Conservation (phyloP, 37 sponge, comb jelly and placozoan species). For the Ianthella basta region DNA sequence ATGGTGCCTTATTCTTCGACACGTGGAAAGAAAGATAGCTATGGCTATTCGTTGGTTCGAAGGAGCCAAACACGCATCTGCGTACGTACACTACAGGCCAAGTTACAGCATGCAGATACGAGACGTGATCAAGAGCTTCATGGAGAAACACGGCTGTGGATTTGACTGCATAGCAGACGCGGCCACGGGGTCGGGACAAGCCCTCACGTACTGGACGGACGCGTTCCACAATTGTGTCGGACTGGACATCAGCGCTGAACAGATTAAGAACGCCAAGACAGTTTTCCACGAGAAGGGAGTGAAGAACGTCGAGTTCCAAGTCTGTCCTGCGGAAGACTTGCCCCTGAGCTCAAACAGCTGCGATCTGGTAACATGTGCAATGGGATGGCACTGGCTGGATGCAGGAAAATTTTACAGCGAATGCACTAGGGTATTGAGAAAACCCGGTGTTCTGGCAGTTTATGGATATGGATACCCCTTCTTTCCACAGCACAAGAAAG, state of each 20-base stretch:
- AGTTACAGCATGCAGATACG: conserved; percentile 47
- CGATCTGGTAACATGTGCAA: conserved; percentile 76
- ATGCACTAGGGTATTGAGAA: conserved; percentile 50
- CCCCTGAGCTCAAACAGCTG: conserved; percentile 31
- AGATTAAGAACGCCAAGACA: conserved; percentile 50
- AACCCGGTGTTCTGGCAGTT: conserved; percentile 67
- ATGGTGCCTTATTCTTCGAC: no score
- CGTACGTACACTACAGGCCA: conserved; percentile 57
- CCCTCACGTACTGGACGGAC: conserved; percentile 47
- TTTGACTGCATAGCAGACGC: conserved; percentile 59
- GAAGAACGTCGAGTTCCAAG: conserved; percentile 53
- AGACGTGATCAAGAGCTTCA: conserved; percentile 47
- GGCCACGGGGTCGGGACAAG: conserved; percentile 85
- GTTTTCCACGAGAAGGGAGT: neutral
- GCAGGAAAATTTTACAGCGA: conserved; percentile 39
- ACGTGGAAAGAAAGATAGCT: neutral
- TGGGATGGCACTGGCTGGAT: conserved; percentile 82
- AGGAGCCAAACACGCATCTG: conserved; percentile 37
- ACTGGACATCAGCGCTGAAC: conserved; percentile 76
- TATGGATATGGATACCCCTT: conserved; percentile 74
- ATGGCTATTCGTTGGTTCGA: conserved; percentile 18
- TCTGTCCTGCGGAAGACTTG: conserved; percentile 39
- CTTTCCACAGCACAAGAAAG: conserved; percentile 12
- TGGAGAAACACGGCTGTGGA: conserved; percentile 36
- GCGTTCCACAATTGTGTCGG: conserved; percentile 53